A percentile compares a stretch with the other conserved stretches of the same genome.
phyloP scores from a whole-genome alignment of 2,888 invertebrate species.

The Leuctra nigra region DNA sequence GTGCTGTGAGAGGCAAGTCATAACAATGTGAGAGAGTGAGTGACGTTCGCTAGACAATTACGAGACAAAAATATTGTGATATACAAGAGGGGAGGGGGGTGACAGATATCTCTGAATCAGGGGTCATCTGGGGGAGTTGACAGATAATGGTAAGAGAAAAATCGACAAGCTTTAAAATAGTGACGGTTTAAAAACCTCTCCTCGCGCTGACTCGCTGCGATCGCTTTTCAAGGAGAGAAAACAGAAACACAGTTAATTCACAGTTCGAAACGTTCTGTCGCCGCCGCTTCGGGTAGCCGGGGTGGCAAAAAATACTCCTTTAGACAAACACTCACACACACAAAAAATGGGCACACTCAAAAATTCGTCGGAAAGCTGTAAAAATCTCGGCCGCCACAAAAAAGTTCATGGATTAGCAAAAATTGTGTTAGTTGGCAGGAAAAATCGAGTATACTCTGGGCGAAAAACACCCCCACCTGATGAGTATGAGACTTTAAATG shows the following conservation, averaged over 20 bases:
- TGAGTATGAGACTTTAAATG: too few relatives aligned
- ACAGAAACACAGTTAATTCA: constrained; percentile 40
- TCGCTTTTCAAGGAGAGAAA: constrained; percentile 39
- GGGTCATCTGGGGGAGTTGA: constrained; percentile 18
- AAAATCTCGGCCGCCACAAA: constrained; percentile 8
- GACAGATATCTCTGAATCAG: neutral
- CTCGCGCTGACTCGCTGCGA: constrained; percentile 37
- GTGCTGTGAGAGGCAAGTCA: constrained; percentile 28
- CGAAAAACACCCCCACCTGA: too few relatives aligned
- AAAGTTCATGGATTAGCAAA: constrained; percentile 8
- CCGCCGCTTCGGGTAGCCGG: neutral
- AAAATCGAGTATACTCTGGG: too few relatives aligned
- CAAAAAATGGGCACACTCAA: constrained; percentile 26
- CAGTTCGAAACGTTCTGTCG: constrained; percentile 23
- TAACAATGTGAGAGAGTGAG: constrained; percentile 28
- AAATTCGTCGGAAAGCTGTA: constrained; percentile 18
- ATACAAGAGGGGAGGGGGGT: neutral
- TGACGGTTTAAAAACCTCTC: constrained; percentile 40
- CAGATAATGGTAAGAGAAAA: constrained; percentile 19
- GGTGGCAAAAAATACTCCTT: constrained; percentile 4
- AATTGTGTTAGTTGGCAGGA: constrained; percentile 13
- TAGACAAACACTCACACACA: constrained; percentile 28
- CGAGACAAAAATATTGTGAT: constrained; percentile 14
- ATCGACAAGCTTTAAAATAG: constrained; percentile 25
- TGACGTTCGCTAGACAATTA: constrained; percentile 26